Evolutionary conservation across 1,140 invertebrate genomes (phyloP), one percentile per base, ranked within the genome.

Genomic region (Heliconius nattereri): DNA sequence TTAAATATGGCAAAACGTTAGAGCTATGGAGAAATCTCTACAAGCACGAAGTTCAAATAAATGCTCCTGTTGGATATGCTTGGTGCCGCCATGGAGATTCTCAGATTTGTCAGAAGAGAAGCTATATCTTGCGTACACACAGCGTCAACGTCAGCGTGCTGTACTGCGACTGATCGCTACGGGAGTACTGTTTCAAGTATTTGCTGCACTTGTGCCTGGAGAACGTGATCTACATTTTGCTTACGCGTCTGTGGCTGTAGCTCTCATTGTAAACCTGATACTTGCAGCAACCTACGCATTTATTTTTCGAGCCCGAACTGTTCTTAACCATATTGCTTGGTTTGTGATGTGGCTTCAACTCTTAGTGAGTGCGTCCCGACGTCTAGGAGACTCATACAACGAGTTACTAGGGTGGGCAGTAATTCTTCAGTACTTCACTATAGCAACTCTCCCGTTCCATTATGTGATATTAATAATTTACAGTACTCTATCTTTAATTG

Each of bases 391-490:
- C 78, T 91, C 92, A 19, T 93, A 92, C 83, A 90, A 94, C 84
- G 91, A 94, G 83, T 73, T 92, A 71, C 95, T 98, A 0, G 97
- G 97, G 32, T 98, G 97, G 97, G 95, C 97, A 23, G 92, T 98
- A 66, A 92, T 98, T n/a, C 90, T 98, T 73, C 96, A 97, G 81
- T 98, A 98, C 87, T 95, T 98, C n/a, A 96, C 97, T n/a, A 97
- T 97, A 89, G 97, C 98, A 52, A 97, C 97, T 1, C 89, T 98
- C 79, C 98, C 98, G 1, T 94, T 98, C 70, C 95, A 97, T 78
- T 97, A 96, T 86, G 85, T 96, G 20, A 77, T 95, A 40, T 89
- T 89, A 81, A 92, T 82, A 76, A 81, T 86, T 75, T 95, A 86
- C 90, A 92, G 91, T 73, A 74, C 80, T 52, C 40, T 93, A 8